Conservation (phyloP, 2,888 invertebrate genomes). For the Epinotia demarniana region DNA sequence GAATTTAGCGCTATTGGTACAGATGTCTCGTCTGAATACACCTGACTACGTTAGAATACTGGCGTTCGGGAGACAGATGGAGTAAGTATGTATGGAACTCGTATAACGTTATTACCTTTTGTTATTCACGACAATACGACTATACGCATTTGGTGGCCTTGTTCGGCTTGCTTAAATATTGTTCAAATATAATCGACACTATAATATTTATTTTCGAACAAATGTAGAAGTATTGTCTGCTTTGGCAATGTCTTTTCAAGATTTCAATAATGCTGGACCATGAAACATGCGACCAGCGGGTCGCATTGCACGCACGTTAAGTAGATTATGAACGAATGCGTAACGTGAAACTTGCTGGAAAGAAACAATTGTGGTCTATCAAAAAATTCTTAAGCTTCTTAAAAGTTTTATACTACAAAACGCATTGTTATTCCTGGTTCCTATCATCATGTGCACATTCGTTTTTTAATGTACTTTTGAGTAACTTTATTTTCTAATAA, state of each 20-base stretch:
- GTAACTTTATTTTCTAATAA: too few relatives aligned
- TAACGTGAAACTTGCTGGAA: too few relatives aligned
- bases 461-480: too few relatives aligned
- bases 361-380: background rate
- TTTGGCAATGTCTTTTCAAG: constrained; percentile 4
- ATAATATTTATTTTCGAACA: constrained; percentile 42
- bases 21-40: constrained; percentile 13
- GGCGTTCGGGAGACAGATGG: background rate
- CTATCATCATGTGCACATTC: too few relatives aligned
- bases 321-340: too few relatives aligned
- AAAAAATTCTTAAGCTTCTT: background rate
- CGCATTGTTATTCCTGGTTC: too few relatives aligned
- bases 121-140: background rate
- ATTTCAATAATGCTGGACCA: background rate
- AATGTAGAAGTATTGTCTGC: constrained; percentile 14
- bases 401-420: too few relatives aligned
- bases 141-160: constrained; percentile 37
- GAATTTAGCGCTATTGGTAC: constrained; percentile 20
- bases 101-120: constrained; percentile 6
- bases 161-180: constrained; percentile 31
- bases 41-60: constrained; percentile 24
- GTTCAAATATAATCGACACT: constrained; percentile 43
- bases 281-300: background rate
- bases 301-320: too few relatives aligned
- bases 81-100: constrained; percentile 2